Evolutionary conservation across 1,140 invertebrate genomes (phyloP).

Genomic region (Forficula auricularia): DNA sequence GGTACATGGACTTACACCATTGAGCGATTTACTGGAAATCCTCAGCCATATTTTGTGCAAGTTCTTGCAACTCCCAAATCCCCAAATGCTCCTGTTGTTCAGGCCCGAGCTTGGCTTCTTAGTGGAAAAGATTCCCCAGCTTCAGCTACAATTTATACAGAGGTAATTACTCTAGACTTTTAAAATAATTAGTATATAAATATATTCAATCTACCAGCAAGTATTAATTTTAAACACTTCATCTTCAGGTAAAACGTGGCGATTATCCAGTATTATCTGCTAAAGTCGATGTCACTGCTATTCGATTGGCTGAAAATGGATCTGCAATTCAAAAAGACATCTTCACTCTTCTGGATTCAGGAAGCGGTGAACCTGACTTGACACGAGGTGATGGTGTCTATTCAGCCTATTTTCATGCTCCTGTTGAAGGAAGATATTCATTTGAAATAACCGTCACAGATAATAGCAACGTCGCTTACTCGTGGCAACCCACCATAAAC

Average conservation of each 20-base stretch:
- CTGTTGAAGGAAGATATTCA: constrained; percentile 28
- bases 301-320: constrained; percentile 23
- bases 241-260: constrained; percentile 29
- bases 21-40: constrained; percentile 33
- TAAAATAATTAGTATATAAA: not conserved
- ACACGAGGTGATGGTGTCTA: constrained; percentile 46
- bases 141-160: constrained; percentile 29
- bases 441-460: constrained; percentile 29
- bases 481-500: constrained; percentile 16
- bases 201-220: not conserved
- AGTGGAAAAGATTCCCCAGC: constrained; percentile 17
- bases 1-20: constrained; percentile 39
- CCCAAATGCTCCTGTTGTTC: constrained; percentile 22
- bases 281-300: constrained; percentile 31
- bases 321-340: constrained; percentile 25
- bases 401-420: constrained; percentile 38
- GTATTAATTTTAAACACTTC: not conserved
- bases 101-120: constrained; percentile 25
- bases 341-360: constrained; percentile 37
- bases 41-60: constrained; percentile 37
- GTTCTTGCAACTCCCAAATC: constrained; percentile 29
- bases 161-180: constrained; percentile 19
- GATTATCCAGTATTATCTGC: constrained; percentile 31
- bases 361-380: constrained; percentile 44
- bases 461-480: constrained; percentile 32